Evolutionary conservation across 2,888 invertebrate species (phyloP).

Genomic region (Schizaphis graminum): DNA sequence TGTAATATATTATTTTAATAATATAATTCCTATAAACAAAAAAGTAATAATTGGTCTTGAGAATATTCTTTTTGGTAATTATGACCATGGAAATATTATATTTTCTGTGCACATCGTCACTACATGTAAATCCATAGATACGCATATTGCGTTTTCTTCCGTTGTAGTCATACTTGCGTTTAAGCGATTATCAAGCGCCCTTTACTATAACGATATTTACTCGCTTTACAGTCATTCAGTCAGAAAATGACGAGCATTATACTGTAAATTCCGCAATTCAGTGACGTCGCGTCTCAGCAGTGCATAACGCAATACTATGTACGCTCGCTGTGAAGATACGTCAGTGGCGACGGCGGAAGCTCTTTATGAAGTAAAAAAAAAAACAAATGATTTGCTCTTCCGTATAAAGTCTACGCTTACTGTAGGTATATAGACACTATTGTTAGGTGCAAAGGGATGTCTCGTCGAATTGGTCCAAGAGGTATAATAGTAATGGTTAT

Average conservation of each 20-base stretch:
- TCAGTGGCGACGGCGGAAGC: not conserved
- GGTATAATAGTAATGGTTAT: not conserved
- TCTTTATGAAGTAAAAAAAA: not conserved
- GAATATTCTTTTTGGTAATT: not conserved
- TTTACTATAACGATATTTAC: not conserved
- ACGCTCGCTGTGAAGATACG: not conserved
- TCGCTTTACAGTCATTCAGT: not conserved
- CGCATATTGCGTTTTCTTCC: not conserved
- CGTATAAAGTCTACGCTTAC: not conserved
- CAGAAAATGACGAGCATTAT: slow-evolving; percentile 4
- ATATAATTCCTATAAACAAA: no score
- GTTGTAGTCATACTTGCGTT: not conserved
- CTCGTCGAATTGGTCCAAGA: not conserved
- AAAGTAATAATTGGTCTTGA: not conserved
- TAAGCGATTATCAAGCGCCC: not conserved
- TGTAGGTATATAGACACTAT: not conserved
- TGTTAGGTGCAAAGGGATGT: not conserved
- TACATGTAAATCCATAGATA: not conserved
- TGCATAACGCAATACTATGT: not conserved
- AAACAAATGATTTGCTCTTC: not conserved
- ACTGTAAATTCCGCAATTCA: not conserved
- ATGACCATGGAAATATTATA: not conserved
- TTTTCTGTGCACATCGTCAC: no score
- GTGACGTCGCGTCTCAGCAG: not conserved
- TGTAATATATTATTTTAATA: no score